Percentiles rank a stretch among this genome's conserved stretches.
These are phyloP conservation scores for Aulostomus chinensis DNA, from an alignment of 2,797 vertebrate species.

Conservation along the genomic window DNA sequence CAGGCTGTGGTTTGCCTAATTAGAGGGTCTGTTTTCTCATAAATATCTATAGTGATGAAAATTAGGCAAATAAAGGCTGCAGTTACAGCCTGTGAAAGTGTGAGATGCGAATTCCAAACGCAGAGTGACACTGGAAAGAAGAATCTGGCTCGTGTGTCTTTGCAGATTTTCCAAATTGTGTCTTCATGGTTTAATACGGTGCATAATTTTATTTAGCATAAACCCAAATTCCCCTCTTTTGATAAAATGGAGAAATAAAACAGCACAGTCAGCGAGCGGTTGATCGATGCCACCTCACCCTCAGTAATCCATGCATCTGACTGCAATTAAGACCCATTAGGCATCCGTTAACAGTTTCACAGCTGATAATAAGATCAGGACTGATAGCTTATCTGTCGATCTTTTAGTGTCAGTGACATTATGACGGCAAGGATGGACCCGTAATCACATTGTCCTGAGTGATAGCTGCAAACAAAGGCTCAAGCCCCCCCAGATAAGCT, in stretches of 20 bases:
- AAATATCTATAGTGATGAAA: conserved; percentile 75
- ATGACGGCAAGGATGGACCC: conserved; percentile 55
- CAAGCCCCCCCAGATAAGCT: conserved; percentile 33
- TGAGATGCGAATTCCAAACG: conserved; percentile 32
- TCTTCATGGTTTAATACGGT: no score
- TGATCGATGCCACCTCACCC: no score
- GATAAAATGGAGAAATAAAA: no score
- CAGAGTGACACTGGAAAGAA: conserved; percentile 3
- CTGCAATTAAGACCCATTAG: conserved; percentile 53
- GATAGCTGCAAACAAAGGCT: conserved; percentile 72
- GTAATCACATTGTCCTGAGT: conserved; percentile 75
- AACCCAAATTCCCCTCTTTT: no score
- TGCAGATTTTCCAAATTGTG: not conserved
- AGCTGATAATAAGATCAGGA: conserved; percentile 64
- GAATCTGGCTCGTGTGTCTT: conserved; percentile 3
- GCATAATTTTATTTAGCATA: no score
- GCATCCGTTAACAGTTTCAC: conserved; percentile 58
- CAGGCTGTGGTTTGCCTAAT: conserved; percentile 74
- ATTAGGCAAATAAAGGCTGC: conserved; percentile 64
- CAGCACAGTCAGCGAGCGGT: no score
- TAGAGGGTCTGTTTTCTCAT: conserved; percentile 75
- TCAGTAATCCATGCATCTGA: conserved; percentile 28
- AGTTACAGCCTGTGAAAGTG: conserved; percentile 59
- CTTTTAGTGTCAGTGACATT: conserved; percentile 66
- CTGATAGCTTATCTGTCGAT: conserved; percentile 71